A percentile compares a stretch with the other conserved stretches of the same genome.
Conservation (phyloP, 2,113 vertebrate genomes). For the Oncorhynchus keta region DNA sequence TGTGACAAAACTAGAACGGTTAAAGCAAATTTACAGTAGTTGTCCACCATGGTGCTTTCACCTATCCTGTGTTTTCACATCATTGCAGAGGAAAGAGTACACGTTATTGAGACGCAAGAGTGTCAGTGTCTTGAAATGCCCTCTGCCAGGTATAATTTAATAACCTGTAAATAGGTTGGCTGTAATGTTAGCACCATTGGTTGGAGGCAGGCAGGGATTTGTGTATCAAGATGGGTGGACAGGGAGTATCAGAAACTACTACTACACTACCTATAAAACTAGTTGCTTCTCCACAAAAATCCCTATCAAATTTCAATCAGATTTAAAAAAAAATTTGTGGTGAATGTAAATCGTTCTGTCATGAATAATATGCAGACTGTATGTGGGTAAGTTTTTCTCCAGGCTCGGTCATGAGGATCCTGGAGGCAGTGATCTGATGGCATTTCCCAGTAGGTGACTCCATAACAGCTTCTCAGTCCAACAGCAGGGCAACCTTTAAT, state of each 20-base stretch:
- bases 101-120: not conserved
- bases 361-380: not conserved
- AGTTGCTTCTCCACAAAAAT: too few relatives aligned
- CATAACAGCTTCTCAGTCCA: not conserved
- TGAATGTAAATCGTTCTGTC: too few relatives aligned
- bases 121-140: too few relatives aligned
- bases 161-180: too few relatives aligned
- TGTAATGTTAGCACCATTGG: not conserved
- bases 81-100: not conserved
- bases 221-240: too few relatives aligned
- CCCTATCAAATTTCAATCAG: too few relatives aligned
- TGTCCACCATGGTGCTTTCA: not conserved
- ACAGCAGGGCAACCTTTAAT: conserved; percentile 41
- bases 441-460: conserved; percentile 32
- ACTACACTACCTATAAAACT: too few relatives aligned
- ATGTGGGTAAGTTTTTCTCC: not conserved
- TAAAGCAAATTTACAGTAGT: too few relatives aligned
- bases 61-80: conserved; percentile 1
- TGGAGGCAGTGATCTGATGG: conserved; percentile 28
- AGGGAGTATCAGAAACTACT: too few relatives aligned
- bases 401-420: not conserved
- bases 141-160: not conserved
- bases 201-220: too few relatives aligned
- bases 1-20: not conserved
- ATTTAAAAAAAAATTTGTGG: too few relatives aligned